These are phyloP conservation scores for Protosalanx chinensis DNA, from an alignment of 2,797 vertebrate genomes.

Conservation along the genomic window DNA sequence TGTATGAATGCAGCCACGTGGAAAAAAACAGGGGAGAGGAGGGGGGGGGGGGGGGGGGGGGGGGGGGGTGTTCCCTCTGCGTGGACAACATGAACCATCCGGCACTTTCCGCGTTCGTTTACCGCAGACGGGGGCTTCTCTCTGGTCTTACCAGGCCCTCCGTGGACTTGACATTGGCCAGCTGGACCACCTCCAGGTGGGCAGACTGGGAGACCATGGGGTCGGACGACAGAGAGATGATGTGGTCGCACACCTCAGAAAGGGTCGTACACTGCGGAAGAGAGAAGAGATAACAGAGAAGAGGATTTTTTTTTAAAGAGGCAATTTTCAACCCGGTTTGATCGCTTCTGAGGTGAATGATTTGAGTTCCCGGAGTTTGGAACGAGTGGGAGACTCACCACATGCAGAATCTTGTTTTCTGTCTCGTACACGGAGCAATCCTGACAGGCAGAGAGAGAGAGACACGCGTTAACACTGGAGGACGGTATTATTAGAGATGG, in stretches of 20 bases:
- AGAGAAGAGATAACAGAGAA: not conserved
- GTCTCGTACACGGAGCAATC: slow-evolving; percentile 98
- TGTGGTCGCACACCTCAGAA: slow-evolving; percentile 95
- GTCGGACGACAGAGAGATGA: slow-evolving; percentile 96
- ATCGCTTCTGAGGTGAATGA: not conserved
- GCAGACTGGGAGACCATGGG: slow-evolving; percentile 97
- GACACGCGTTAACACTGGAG: slow-evolving; percentile 57
- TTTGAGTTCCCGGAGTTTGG: not conserved
- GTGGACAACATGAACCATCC: not conserved
- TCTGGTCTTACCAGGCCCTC: slow-evolving; percentile 93
- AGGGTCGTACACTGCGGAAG: slow-evolving; percentile 91
- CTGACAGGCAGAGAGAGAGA: slow-evolving; percentile 72
- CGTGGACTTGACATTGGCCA: slow-evolving; percentile 96
- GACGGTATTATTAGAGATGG: slow-evolving; percentile 58
- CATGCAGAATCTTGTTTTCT: slow-evolving; percentile 98
- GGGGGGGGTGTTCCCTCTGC: not conserved
- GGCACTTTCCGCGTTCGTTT: too few species aligned
- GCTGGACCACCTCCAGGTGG: slow-evolving; percentile 96
- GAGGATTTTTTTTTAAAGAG: not conserved
- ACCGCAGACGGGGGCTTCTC: not conserved
- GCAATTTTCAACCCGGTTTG: not conserved
- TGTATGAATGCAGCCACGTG: slow-evolving; percentile 59
- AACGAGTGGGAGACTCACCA: slow-evolving; percentile 79
- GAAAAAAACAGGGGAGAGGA: not conserved
- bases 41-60: too few species aligned